Percentiles rank a stretch among this genome's conserved stretches.
phyloP scores from a whole-genome alignment of 2,888 invertebrate species.

The Hyppa rectilinea region DNA sequence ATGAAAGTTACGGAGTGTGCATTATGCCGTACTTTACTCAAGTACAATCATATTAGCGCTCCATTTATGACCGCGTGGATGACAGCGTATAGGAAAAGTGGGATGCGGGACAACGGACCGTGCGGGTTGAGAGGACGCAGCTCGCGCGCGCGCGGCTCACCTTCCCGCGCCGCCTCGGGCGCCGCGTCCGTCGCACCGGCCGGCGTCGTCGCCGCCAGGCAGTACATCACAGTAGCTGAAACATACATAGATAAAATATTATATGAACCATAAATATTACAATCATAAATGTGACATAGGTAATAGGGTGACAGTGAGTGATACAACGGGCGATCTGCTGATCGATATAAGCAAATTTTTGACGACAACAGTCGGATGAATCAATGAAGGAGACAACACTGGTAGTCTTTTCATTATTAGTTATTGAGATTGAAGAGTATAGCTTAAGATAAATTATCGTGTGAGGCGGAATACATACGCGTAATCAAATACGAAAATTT shows the following conservation, averaged over 20 bases:
- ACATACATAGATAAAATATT: constrained; percentile 24
- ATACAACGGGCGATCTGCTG: background rate
- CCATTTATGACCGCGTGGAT: background rate
- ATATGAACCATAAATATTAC: background rate
- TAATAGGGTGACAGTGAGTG: too few species aligned
- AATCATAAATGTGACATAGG: background rate
- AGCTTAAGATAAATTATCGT: background rate
- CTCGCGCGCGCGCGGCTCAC: constrained; percentile 83
- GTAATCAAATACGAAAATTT: background rate
- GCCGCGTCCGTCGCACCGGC: constrained; percentile 69
- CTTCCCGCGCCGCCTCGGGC: constrained; percentile 72
- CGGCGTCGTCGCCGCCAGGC: constrained; percentile 83
- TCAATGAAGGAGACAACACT: background rate
- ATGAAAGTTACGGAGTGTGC: background rate
- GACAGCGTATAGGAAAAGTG: constrained; percentile 14
- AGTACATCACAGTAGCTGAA: constrained; percentile 89
- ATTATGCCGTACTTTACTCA: background rate
- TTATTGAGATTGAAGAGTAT: background rate
- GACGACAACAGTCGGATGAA: too few species aligned
- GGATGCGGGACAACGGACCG: constrained; percentile 78
- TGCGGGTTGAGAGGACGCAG: constrained; percentile 85
- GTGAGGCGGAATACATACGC: background rate
- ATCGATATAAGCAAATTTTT: background rate
- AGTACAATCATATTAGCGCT: background rate
- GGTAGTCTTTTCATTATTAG: background rate